phyloP scores from a whole-genome alignment of 2,888 invertebrate genomes.

The Sesamia inferens region DNA sequence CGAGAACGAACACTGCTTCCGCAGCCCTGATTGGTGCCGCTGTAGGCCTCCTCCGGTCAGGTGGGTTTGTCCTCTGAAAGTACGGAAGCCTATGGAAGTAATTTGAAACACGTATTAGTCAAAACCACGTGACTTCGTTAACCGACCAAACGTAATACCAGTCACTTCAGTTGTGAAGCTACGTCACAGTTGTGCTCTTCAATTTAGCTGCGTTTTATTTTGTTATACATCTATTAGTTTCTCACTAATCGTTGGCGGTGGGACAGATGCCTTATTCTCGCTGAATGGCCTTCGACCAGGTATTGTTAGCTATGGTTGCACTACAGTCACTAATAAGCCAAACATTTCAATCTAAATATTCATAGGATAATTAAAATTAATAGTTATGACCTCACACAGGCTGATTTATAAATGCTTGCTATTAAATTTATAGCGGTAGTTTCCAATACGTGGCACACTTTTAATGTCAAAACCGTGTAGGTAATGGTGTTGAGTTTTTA shows the following conservation, averaged over 20 bases:
- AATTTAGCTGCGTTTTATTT: too few species aligned
- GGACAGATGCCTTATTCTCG: background rate
- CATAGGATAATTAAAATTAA: slow-evolving; percentile 37
- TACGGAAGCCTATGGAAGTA: too few species aligned
- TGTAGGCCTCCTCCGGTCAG: too few species aligned
- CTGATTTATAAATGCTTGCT: slow-evolving; percentile 21
- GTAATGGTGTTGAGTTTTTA: background rate
- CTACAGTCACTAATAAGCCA: slow-evolving; percentile 14
- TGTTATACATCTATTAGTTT: background rate
- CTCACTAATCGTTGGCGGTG: background rate
- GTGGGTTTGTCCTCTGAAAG: too few species aligned
- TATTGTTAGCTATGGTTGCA: background rate
- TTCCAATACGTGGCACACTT: slow-evolving; percentile 21
- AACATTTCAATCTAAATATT: slow-evolving; percentile 51
- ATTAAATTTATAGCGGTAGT: slow-evolving; percentile 36
- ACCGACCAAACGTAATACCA: too few species aligned
- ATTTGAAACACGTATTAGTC: too few species aligned
- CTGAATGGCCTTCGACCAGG: slow-evolving; percentile 9
- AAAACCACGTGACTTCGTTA: too few species aligned
- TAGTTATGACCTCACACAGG: slow-evolving; percentile 14
- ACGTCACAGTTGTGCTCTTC: too few species aligned
- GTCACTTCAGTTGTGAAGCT: too few species aligned
- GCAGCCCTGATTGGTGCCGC: too few species aligned
- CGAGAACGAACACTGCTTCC: too few species aligned
- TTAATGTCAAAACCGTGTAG: background rate